Evolutionary conservation across 1,140 invertebrate species (phyloP).

Genomic region (Caenorhabditis inopinata): DNA sequence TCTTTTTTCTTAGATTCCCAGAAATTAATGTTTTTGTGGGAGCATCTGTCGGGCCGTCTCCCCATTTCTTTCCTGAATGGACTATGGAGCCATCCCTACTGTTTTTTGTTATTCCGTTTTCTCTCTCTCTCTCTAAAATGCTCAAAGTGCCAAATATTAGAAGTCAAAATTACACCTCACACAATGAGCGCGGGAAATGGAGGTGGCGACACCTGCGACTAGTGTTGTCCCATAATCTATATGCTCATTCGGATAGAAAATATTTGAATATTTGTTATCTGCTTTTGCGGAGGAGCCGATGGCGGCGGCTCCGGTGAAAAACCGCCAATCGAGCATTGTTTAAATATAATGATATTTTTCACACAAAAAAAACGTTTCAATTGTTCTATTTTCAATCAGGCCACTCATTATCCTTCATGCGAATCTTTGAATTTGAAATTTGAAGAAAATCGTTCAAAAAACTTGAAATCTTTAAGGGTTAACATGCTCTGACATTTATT

Average conservation of each 20-base stretch:
- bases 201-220: neutral
- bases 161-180: slow-evolving; percentile 11
- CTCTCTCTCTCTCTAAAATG: neutral
- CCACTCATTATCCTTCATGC: no score
- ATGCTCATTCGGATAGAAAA: neutral
- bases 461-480: no score
- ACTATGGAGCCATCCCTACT: neutral
- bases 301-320: neutral
- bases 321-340: neutral
- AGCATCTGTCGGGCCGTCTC: neutral
- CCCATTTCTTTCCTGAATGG: neutral
- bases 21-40: neutral
- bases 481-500: no score
- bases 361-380: no score
- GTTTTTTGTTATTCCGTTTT: slow-evolving; percentile 7
- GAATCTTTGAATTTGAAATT: no score
- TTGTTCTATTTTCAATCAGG: no score
- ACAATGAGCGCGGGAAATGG: neutral
- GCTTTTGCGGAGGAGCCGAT: neutral
- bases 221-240: slow-evolving; percentile 13
- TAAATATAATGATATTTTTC: neutral
- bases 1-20: neutral
- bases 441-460: no score
- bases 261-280: slow-evolving; percentile 27
- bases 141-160: slow-evolving; percentile 14